Conservation (phyloP, 2,113 vertebrate genomes). For the Murina feae region DNA sequence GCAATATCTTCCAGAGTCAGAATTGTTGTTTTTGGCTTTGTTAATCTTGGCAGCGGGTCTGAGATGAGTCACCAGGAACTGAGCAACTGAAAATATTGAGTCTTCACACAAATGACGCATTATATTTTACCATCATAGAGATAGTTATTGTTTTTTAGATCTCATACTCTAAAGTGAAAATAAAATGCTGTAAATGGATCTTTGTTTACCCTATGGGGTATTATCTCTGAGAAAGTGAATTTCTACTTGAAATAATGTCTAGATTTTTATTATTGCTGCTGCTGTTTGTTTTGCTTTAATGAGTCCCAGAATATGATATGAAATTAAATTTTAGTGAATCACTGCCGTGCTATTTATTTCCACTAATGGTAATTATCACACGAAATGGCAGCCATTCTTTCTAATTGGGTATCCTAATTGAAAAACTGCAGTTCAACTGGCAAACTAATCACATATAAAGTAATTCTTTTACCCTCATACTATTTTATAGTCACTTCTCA, state of each 20-base stretch:
- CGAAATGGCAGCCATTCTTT: constrained; percentile 32
- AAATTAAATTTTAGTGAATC: constrained; percentile 57
- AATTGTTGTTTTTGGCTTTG: constrained; percentile 35
- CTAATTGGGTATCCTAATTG: constrained; percentile 10
- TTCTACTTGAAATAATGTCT: constrained; percentile 45
- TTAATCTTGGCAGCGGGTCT: constrained; percentile 19
- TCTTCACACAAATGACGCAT: constrained; percentile 35
- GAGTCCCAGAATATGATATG: constrained; percentile 16
- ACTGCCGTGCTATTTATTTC: constrained; percentile 31
- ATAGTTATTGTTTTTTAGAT: constrained; percentile 33
- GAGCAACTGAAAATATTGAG: constrained; percentile 8
- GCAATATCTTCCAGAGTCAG: background rate
- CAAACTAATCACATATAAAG: constrained; percentile 25
- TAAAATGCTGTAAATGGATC: constrained; percentile 32
- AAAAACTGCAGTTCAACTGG: constrained; percentile 22
- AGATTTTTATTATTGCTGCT: constrained; percentile 19
- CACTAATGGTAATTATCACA: constrained; percentile 35
- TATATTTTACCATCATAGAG: constrained; percentile 5
- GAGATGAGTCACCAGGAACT: constrained; percentile 35
- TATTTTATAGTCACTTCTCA: constrained; percentile 33
- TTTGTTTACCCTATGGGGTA: background rate
- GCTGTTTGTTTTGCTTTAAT: constrained; percentile 50
- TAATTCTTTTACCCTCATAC: background rate
- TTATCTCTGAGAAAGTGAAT: constrained; percentile 36
- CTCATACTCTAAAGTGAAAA: constrained; percentile 8